A percentile compares a stretch with the other conserved stretches of the same genome.
Conservation (phyloP, 2,888 invertebrate genomes). For the Noctuana brunneofusca region DNA sequence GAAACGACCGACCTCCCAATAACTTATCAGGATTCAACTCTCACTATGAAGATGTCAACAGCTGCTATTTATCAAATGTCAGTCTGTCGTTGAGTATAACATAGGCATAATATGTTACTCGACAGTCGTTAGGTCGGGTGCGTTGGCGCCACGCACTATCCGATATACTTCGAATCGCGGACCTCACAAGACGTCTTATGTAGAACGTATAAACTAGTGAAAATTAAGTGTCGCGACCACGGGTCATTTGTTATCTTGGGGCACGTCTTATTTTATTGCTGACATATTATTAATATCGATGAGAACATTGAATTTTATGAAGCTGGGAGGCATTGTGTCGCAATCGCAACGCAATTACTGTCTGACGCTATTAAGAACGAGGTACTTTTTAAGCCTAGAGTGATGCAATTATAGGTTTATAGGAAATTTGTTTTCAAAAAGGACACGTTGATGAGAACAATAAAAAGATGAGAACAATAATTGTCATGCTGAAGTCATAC, state of each 20-base stretch:
- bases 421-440: too few relatives aligned
- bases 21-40: conserved; percentile 59
- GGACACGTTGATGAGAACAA: too few relatives aligned
- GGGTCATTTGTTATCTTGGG: conserved; percentile 72
- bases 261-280: conserved; percentile 77
- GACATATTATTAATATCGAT: conserved; percentile 76
- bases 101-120: conserved; percentile 52
- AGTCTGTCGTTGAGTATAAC: conserved; percentile 53
- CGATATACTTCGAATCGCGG: conserved; percentile 50
- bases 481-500: too few relatives aligned
- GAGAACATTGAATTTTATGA: conserved; percentile 73
- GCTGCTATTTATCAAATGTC: conserved; percentile 67
- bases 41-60: conserved; percentile 64
- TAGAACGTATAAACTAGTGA: conserved; percentile 76
- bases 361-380: too few relatives aligned
- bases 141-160: conserved; percentile 60
- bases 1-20: conserved; percentile 49
- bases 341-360: conserved; percentile 43
- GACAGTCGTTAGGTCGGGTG: conserved; percentile 37
- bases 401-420: too few relatives aligned
- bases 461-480: too few relatives aligned
- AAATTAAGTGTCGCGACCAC: conserved; percentile 75
- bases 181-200: conserved; percentile 75
- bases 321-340: conserved; percentile 64
- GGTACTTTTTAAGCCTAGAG: too few relatives aligned